These are phyloP conservation scores for Sphyrna mokarran DNA, from an alignment of 2,113 vertebrate species.

Conservation along the genomic window DNA sequence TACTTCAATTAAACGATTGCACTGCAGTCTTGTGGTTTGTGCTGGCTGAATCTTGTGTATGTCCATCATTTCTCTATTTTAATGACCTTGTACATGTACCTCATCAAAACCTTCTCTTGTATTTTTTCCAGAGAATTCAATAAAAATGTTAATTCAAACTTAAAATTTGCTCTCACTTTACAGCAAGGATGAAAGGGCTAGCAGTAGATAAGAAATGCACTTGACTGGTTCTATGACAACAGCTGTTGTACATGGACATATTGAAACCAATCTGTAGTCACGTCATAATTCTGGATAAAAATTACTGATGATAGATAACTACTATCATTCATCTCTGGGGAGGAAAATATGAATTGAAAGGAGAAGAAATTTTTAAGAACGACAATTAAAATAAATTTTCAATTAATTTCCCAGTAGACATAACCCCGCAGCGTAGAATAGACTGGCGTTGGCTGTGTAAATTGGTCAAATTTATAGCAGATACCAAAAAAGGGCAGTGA, in stretches of 20 bases:
- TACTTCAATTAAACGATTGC: background rate
- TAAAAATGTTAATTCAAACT: constrained; percentile 32
- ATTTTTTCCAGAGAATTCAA: background rate
- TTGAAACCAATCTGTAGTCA: constrained; percentile 32
- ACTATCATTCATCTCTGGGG: constrained; percentile 25
- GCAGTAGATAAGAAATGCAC: background rate
- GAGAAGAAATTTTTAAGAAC: constrained; percentile 34
- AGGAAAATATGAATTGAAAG: constrained; percentile 30
- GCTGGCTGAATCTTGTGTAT: background rate
- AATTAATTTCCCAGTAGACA: constrained; percentile 34
- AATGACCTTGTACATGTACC: background rate
- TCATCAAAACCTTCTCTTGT: background rate
- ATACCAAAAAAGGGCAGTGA: background rate
- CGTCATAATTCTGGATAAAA: constrained; percentile 16
- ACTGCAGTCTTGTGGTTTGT: background rate
- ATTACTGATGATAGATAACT: constrained; percentile 35
- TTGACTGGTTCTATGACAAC: background rate
- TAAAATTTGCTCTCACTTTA: constrained; percentile 13
- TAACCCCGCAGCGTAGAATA: background rate
- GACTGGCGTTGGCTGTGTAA: background rate
- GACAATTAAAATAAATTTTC: constrained; percentile 34
- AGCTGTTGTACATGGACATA: constrained; percentile 28
- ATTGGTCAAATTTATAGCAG: constrained; percentile 26
- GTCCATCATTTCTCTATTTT: constrained; percentile 20
- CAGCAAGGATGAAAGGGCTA: constrained; percentile 7